Percentiles rank a stretch among this genome's conserved stretches.
Conservation (phyloP, 2,113 vertebrate species). For the Glaucidium brasilianum region DNA sequence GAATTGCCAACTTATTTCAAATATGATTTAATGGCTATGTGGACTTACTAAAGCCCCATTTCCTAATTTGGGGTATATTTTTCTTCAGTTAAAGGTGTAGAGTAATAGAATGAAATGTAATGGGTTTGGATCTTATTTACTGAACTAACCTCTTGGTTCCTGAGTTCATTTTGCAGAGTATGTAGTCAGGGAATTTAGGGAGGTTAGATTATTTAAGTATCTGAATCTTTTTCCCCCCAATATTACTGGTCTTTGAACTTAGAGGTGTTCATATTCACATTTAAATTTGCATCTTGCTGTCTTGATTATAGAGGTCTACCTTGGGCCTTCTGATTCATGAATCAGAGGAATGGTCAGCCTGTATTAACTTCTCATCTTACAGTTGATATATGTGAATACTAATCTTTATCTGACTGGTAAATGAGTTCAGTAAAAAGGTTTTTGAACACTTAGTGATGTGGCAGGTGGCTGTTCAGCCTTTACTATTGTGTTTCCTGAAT, state of each 20-base stretch:
- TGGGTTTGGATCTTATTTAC: not conserved
- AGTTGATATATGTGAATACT: fast-evolving
- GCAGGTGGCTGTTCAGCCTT: not conserved
- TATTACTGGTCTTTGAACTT: not conserved
- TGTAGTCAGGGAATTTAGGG: not conserved
- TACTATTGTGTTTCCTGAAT: not conserved
- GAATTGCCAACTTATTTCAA: not conserved
- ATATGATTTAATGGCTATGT: not conserved
- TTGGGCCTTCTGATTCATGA: not conserved
- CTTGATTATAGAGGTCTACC: not conserved
- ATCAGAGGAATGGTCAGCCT: not conserved
- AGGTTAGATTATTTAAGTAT: not conserved
- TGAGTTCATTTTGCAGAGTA: not conserved
- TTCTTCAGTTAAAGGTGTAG: not conserved
- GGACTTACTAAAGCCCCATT: not conserved
- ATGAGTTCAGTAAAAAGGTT: not conserved
- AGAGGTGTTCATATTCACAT: not conserved
- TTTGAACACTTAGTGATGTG: not conserved
- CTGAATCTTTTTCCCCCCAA: fast-evolving
- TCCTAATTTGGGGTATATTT: not conserved
- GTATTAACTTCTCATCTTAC: not conserved
- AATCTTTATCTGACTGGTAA: not conserved
- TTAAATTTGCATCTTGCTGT: not conserved
- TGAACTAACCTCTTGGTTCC: not conserved
- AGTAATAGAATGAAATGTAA: not conserved